phyloP scores from a whole-genome alignment of 2,113 vertebrate species.

The Charadrius vociferus region DNA sequence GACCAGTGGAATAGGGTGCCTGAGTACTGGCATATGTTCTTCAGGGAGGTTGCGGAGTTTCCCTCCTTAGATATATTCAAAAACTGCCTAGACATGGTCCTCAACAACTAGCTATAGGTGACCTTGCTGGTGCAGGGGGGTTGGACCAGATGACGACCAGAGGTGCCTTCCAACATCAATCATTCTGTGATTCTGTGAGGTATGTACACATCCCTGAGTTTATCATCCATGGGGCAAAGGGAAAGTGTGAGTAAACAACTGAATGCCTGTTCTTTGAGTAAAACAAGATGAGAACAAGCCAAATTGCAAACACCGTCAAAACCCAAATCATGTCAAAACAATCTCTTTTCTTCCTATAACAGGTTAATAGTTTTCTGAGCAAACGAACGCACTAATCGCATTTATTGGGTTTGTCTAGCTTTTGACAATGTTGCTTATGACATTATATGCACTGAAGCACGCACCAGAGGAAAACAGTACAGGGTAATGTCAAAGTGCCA shows the following conservation, averaged over 20 bases:
- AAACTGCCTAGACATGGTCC: neutral
- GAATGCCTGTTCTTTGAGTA: neutral
- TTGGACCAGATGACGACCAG: neutral
- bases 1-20: neutral
- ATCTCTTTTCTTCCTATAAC: neutral
- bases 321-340: neutral
- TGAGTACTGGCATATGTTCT: neutral
- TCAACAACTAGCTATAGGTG: neutral
- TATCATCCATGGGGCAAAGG: accelerated
- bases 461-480: neutral
- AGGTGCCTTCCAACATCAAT: neutral
- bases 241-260: neutral
- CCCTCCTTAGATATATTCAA: neutral
- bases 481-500: neutral
- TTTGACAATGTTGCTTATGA: neutral
- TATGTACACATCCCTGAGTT: neutral
- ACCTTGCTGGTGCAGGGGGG: neutral
- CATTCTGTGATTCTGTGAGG: neutral
- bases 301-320: neutral
- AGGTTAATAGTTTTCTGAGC: neutral
- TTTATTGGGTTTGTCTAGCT: neutral
- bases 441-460: neutral
- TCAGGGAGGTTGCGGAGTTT: neutral
- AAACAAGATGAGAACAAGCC: neutral
- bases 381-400: neutral